Evolutionary conservation across 2,113 vertebrate species (phyloP), one percentile per base, ranked within the genome.

Genomic region (Salvelinus alpinus): DNA sequence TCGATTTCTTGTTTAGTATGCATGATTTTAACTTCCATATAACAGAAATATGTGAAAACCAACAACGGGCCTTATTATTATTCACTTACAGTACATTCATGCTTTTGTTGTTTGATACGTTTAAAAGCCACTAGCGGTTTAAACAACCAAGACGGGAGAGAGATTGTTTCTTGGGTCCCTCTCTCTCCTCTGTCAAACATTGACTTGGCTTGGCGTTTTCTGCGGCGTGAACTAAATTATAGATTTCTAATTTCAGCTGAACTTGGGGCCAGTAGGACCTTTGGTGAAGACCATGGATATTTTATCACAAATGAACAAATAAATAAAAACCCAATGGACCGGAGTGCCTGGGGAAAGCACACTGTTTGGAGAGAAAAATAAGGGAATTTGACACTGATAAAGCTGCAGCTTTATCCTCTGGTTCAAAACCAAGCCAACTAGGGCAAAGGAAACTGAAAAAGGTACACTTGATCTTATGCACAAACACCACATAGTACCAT

Each of bases 241-340:
- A 93, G 90, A 94, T 94, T 90, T 94, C 89, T 94, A 91, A 94
- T 94, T 94, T 93, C 86, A 90, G 89, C 88, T 90, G 80, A 87
- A 92, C 91, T 93, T 78, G 86, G 76, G 91, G 92, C 91, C 87
- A 91, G 76, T 79, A 84, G 86, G 90, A 14, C 88, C 84, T 90
- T 86, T 84, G 86, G 88, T 91, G 90, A 92, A 90, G 88, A 91
- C 83, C 87, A 90, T 92, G 87, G 92, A 91, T 93, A 92, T 93
- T 93, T 93, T 91, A 90, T 91, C 90, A 90, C 85, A 88, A 88
- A 89, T 86, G 85, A 86, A 90, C 90, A 91, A 86, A 87, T 88
- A 92, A 92, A 92, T 91, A 92, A 92, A 92, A 90, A 91, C 87
- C 91, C 88, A 85, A 82, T 81, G 59, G 85, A 89, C 87, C 64